Conservation (phyloP, 2,888 invertebrate species). For the Steromphala cineraria region DNA sequence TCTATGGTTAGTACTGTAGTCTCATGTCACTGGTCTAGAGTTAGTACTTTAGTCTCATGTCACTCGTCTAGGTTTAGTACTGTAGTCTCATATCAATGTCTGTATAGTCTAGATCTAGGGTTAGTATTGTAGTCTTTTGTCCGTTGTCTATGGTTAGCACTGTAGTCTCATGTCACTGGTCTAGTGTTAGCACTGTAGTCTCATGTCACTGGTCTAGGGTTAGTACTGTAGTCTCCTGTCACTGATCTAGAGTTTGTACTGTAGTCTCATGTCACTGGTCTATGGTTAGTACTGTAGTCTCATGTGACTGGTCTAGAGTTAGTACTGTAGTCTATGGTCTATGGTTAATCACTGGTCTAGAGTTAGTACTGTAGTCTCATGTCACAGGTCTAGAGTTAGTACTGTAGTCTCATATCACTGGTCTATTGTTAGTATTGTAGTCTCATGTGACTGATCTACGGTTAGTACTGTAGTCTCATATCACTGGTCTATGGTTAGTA, state of each 20-base stretch:
- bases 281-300: not conserved
- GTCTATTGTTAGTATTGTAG: not conserved
- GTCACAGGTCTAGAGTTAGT: slow-evolving; percentile 21
- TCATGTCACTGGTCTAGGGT: not conserved
- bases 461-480: not conserved
- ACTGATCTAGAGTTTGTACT: not conserved
- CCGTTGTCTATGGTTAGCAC: slow-evolving; percentile 35
- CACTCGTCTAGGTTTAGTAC: slow-evolving; percentile 35
- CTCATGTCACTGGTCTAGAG: not conserved
- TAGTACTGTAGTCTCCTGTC: not conserved
- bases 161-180: slow-evolving; percentile 29
- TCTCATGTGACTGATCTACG: not conserved
- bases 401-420: not conserved
- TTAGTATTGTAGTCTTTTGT: not conserved
- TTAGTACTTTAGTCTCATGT: not conserved
- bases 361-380: too few relatives aligned
- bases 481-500: slow-evolving; percentile 35
- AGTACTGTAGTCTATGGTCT: slow-evolving; percentile 11
- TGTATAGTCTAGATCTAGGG: too few relatives aligned
- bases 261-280: not conserved
- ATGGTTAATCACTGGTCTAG: too few relatives aligned
- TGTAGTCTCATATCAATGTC: not conserved
- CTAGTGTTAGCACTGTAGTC: slow-evolving; percentile 29
- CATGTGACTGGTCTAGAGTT: slow-evolving; percentile 27
- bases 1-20: not conserved